Evolutionary conservation across 1,140 invertebrate genomes (phyloP), one percentile per base, ranked within the genome.

Genomic region (Diuraphis noxia): DNA sequence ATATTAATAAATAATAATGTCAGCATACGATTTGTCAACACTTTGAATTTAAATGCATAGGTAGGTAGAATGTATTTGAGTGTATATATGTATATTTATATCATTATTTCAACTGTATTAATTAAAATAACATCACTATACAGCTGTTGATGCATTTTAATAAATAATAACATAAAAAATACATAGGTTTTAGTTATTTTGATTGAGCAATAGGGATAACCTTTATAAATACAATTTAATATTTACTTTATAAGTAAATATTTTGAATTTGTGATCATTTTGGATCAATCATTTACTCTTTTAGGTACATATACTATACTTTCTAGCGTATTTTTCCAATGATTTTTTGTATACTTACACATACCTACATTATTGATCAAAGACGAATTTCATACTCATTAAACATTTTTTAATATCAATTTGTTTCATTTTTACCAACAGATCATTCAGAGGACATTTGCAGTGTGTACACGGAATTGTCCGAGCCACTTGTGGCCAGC

Each of bases 371-470:
- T 21, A 30, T 17, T 19, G 46, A n/a, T 7, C 4, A 17, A n/a
- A 63, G 4, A 17, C 5, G 9, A 6, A 63, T 17, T 63, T n/a
- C 30, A n/a, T 17, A 63, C 21, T 36, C 25, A 23, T 9, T 41
- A 23, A 34, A 13, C 30, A 41, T 41, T 84, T 43, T 0, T 30
- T 34, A 85, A 46, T 46, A 46, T 85, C 6, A 4, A 46, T 46
- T 85, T 30, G 17, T 3, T 21, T 2, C 23, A 30, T 38, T 88
- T 38, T 88, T 90, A 30, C 41, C 7, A 46, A 40, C 43, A 91
- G 89, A 38, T 82, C 89, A 30, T 91, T 91, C 43, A 77, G 77
- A 38, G 89, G 89, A 21, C 77, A 91, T 23, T 91, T 91, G 36
- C 30, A 49, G 6, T 91, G 89, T 34, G 89, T 91, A 9, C 43